phyloP scores from a whole-genome alignment of 2,888 invertebrate genomes.

The Dexiosoma caninum region DNA sequence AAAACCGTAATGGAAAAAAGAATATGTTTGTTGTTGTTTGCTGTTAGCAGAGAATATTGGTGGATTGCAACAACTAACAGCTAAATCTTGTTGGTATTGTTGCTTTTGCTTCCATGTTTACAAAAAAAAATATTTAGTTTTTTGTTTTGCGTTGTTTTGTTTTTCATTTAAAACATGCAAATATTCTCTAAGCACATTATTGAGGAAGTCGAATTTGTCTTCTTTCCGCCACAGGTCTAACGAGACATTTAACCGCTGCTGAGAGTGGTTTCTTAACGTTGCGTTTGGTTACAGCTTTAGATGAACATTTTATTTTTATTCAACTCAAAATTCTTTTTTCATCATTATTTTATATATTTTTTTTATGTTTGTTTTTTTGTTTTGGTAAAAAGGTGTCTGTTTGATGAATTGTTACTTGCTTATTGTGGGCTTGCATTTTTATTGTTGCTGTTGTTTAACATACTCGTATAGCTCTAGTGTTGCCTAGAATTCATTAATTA shows the following conservation, averaged over 20 bases:
- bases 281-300: conserved; percentile 40
- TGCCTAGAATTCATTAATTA: conserved; percentile 75
- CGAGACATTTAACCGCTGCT: conserved; percentile 61
- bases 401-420: conserved; percentile 66
- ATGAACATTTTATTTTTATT: neutral
- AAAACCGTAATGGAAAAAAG: conserved; percentile 11
- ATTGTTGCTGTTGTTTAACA: conserved; percentile 22
- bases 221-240: conserved; percentile 63
- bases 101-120: too few species aligned
- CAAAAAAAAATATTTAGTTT: too few species aligned
- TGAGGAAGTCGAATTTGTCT: conserved; percentile 70
- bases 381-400: conserved; percentile 50
- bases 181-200: conserved; percentile 66
- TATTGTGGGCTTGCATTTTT: conserved; percentile 61
- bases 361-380: neutral
- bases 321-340: neutral
- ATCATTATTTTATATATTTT: neutral
- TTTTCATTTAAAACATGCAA: conserved; percentile 50
- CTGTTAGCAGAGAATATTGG: neutral
- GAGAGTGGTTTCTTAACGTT: conserved; percentile 40
- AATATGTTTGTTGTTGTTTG: neutral
- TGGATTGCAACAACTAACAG: conserved; percentile 29
- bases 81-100: conserved; percentile 45
- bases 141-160: neutral
- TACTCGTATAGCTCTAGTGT: conserved; percentile 53